Base-by-base conservation (phyloP, 2,797 vertebrate species). In the Megalops cyprinoides region DNA sequence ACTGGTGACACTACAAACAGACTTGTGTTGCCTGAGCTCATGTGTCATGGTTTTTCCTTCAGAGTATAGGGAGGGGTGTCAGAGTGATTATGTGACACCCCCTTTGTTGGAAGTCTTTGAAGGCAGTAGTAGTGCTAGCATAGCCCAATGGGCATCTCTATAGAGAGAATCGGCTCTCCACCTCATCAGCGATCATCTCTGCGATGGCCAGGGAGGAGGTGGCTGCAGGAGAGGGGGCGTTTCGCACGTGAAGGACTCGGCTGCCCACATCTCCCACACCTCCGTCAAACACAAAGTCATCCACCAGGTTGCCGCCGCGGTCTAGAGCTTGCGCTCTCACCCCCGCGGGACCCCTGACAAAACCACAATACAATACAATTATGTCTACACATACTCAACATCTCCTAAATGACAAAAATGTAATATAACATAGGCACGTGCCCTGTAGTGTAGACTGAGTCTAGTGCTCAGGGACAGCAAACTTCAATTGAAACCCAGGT, bases 271-370 rank as follows among this genome's bases (percentile, higher is more conserved):
- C 92, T 0, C 97, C 97, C 0, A 89, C 74, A 9, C 98, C 98
- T 0, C 96, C 95, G 0, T 98, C 97, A 8, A 99, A 99, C 62
- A 99, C 97, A 74, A 99, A 99, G 85, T 99, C 98, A 4, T 99
- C 98, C 81, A 99, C 93, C 0, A 99, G 89, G 79, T 96, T 97
- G 2, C 98, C 98, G 0, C 94, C 85, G 0, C 86, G 89, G 87
- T 98, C 96, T 83, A 99, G 84, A 2, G 98, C 98, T 89, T 97
- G 97, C 15, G 98, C 98, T 79, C 98, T 92, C 53, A 99, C 97
- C 1, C 98, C 98, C 0, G 98, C 92, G 0, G 98, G 97, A 78
- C 98, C 98, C 91, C 96, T 95, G 87, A n/a, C 23, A 48, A 14
- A 74, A 74, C 79, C 28, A 78, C 65, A 82, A 37, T 25, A 78